These are phyloP conservation scores for Philypnodon macrostomus DNA, from an alignment of 2,797 vertebrate genomes.

Conservation along the genomic window DNA sequence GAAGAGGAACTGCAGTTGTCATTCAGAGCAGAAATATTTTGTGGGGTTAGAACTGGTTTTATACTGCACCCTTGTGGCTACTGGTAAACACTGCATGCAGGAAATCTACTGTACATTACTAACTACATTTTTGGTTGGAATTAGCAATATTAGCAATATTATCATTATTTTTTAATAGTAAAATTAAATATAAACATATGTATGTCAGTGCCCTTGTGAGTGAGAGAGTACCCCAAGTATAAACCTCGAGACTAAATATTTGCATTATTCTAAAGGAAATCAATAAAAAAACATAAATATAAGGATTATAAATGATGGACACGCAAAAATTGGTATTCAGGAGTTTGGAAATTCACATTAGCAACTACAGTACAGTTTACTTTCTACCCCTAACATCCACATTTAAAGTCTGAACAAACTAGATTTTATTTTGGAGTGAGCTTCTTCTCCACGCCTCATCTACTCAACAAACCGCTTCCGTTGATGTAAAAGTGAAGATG, in stretches of 20 bases:
- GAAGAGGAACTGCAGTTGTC: constrained; percentile 2
- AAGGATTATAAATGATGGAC: no score
- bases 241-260: no score
- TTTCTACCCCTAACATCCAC: neutral
- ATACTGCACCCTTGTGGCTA: constrained; percentile 67
- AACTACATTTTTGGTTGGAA: no score
- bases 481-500: constrained; percentile 21
- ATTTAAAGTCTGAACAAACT: constrained; percentile 10
- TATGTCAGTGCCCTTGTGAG: neutral
- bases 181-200: no score
- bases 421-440: constrained; percentile 8
- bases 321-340: neutral
- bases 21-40: neutral
- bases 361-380: no score
- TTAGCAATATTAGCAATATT: no score
- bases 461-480: constrained; percentile 9
- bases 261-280: no score
- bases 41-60: constrained; percentile 27
- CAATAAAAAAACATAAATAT: no score
- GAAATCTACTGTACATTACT: no score
- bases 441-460: neutral
- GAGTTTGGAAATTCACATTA: neutral
- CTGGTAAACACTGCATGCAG: constrained; percentile 13
- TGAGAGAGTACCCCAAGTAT: no score
- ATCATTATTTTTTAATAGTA: no score